A percentile compares a stretch with the other conserved stretches of the same genome.
Evolutionary conservation across 2,888 invertebrate genomes (phyloP).

Genomic region (Macropis europaea): DNA sequence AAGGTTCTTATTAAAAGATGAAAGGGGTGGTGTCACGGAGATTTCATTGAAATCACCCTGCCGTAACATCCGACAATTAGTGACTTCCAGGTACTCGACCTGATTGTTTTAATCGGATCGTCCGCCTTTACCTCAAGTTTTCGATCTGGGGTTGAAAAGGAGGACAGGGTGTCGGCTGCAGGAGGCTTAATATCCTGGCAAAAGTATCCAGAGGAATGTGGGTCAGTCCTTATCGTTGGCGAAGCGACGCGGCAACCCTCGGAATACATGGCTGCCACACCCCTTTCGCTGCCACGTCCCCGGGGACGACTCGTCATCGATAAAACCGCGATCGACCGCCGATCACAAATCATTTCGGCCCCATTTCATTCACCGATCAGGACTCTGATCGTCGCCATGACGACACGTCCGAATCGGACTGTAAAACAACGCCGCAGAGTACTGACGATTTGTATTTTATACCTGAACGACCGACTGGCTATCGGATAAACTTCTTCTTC

Average conservation of each 20-base stretch:
- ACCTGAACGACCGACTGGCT: too few species aligned
- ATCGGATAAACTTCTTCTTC: too few species aligned
- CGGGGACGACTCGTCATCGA: constrained; percentile 36
- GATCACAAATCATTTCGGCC: constrained; percentile 56
- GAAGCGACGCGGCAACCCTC: constrained; percentile 41
- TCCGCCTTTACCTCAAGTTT: background rate
- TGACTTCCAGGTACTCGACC: constrained; percentile 27
- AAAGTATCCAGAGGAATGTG: constrained; percentile 50
- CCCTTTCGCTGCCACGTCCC: constrained; percentile 31
- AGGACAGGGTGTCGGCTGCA: constrained; percentile 10
- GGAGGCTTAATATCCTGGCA: constrained; percentile 36
- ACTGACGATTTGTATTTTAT: too few species aligned
- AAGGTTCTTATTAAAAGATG: background rate
- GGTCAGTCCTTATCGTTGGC: constrained; percentile 58
- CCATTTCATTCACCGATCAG: constrained; percentile 46
- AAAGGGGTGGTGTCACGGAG: background rate
- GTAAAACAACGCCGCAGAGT: background rate
- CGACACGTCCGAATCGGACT: background rate
- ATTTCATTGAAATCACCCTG: constrained; percentile 3
- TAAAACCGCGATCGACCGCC: constrained; percentile 43
- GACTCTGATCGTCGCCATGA: constrained; percentile 24
- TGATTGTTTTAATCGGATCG: constrained; percentile 25
- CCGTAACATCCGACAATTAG: background rate
- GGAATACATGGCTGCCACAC: constrained; percentile 54
- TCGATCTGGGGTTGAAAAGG: constrained; percentile 16